Evolutionary conservation across 2,113 vertebrate genomes (phyloP).

Genomic region (Symphodus melops): DNA sequence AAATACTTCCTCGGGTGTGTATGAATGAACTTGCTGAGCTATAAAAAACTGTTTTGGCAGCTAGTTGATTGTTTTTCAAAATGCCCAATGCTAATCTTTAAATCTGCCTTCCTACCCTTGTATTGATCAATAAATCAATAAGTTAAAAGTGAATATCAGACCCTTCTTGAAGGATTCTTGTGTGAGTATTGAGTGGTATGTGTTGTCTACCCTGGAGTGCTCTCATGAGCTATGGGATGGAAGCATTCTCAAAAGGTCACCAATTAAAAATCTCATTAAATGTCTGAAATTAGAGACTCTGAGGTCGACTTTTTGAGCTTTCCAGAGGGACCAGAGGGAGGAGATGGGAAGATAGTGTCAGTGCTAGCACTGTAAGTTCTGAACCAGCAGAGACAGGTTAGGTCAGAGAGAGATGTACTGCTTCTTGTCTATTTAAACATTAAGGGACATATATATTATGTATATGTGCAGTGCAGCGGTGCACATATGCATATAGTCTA

Average conservation of each 20-base stretch:
- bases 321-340: constrained; percentile 61
- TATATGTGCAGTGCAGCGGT: constrained; percentile 1
- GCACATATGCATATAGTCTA: not conserved
- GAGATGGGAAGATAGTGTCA: constrained; percentile 70
- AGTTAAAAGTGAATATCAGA: constrained; percentile 24
- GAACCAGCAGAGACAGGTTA: constrained; percentile 62
- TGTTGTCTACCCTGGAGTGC: constrained; percentile 55
- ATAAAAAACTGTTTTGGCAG: not conserved
- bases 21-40: not conserved
- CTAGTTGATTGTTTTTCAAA: not conserved
- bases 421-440: constrained; percentile 47
- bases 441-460: constrained; percentile 43
- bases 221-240: constrained; percentile 72
- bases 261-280: constrained; percentile 86
- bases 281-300: constrained; percentile 82
- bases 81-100: not conserved
- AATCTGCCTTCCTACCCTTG: not conserved
- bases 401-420: constrained; percentile 37
- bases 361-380: constrained; percentile 47
- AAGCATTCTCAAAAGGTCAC: constrained; percentile 79
- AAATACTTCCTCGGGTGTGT: not conserved
- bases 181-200: constrained; percentile 41
- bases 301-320: constrained; percentile 73
- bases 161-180: constrained; percentile 36
- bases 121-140: not conserved